Base-by-base conservation (phyloP, 2,888 invertebrate genomes). In the Apoda limacodes region DNA sequence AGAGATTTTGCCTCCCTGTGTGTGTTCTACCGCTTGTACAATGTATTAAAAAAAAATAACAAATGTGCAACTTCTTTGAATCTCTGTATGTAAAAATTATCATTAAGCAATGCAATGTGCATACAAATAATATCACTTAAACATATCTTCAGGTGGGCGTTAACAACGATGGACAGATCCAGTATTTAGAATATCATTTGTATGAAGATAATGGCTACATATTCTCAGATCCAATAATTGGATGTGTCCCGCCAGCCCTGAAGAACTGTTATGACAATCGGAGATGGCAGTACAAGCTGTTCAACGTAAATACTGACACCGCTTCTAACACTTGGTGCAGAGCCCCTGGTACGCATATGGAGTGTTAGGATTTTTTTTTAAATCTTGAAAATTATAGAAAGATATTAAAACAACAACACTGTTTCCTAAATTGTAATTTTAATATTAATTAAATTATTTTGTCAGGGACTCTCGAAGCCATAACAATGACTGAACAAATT, bases 391-490 rank as follows among this genome's bases (percentile, higher is more conserved):
- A 13, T 6, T 25, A 13, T 14, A 5, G 13, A 24, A 11, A 13
- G 11, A 5, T 13, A 11, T 24, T 7, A 4, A 10, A 5, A 10
- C n/a, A 4, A n/a, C n/a, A n/a, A n/a, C n/a, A n/a, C n/a, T n/a
- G n/a, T n/a, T n/a, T n/a, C 9, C 12, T 13, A 22, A 10, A 4
- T 10, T 20, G 6, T 10, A 14, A 4, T 19, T 22, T 13, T 22
- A 14, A 17, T 31, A 22, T 10, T 25, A 9, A 21, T 22, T 13
- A 15, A 25, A 20, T 14, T 22, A 26, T 12, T 27, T 6, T 50
- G 40, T 1, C 28, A 87, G 87, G 84, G 6, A 74, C 85, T 1
- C 61, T 86, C 0, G 90, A 90, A 62, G 85, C 82, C 6, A 64
- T 88, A 10, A 82, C 83, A 1, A 82, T 84, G 72, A 44, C 81